Conservation (phyloP, 2,797 vertebrate genomes). For the Artibeus lituratus region DNA sequence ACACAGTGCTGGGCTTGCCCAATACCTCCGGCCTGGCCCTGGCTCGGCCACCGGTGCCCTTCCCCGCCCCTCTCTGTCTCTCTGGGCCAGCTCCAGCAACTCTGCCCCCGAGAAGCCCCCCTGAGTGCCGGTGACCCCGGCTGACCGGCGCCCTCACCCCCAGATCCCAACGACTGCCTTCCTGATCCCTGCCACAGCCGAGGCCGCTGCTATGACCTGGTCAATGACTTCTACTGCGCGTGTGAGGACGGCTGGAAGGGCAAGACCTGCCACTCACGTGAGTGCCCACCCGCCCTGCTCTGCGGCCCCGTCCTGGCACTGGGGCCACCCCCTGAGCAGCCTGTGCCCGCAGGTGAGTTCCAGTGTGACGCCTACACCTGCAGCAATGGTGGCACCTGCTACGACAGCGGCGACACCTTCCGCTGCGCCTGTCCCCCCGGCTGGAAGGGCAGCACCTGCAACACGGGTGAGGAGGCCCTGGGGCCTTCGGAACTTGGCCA, state of each 20-base stretch:
- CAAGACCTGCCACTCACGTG: conserved; percentile 95
- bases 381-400: conserved; percentile 93
- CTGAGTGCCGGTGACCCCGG: background rate
- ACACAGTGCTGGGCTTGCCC: background rate
- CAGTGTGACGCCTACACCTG: conserved; percentile 95
- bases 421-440: conserved; percentile 90
- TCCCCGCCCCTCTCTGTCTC: accelerated
- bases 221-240: conserved; percentile 94
- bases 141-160: conserved; percentile 60
- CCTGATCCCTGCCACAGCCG: conserved; percentile 92
- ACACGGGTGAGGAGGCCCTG: conserved; percentile 85
- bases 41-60: accelerated
- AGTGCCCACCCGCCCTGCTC: conserved; percentile 74
- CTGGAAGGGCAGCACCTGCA: conserved; percentile 94
- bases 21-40: background rate
- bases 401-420: conserved; percentile 92
- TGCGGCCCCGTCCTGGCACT: accelerated
- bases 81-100: background rate
- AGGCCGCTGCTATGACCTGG: conserved; percentile 90
- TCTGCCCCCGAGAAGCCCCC: background rate
- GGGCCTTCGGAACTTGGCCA: background rate
- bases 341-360: conserved; percentile 87
- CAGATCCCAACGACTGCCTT: conserved; percentile 95
- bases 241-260: conserved; percentile 96
- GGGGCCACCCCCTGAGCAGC: background rate